These are phyloP conservation scores for Paracentrotus lividus DNA, from an alignment of 53 echinoderm and acorn worm species.

Conservation along the genomic window DNA sequence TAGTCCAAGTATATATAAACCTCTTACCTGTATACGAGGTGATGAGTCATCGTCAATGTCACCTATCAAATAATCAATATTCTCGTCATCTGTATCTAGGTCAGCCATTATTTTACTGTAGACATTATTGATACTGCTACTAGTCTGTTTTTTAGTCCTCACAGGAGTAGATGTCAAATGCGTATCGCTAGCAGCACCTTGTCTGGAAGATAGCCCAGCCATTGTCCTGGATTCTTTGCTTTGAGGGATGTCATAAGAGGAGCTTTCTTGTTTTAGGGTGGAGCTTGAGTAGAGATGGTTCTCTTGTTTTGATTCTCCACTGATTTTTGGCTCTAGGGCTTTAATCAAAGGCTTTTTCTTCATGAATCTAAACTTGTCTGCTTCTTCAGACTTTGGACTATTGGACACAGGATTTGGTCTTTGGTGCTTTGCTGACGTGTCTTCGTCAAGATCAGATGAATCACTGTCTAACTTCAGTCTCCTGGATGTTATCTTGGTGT, in stretches of 20 bases:
- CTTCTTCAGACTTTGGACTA: not conserved
- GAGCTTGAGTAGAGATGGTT: not conserved
- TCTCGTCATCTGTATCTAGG: conserved; percentile 62
- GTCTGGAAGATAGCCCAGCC: not conserved
- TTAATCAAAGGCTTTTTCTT: conserved; percentile 52
- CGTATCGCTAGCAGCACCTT: not conserved
- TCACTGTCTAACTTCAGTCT: conserved; percentile 14
- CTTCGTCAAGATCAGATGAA: not conserved
- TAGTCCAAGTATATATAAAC: too few relatives aligned
- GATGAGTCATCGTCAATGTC: not conserved
- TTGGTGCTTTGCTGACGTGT: not conserved
- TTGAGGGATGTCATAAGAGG: not conserved
- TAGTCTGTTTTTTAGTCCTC: not conserved
- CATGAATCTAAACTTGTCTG: conserved; percentile 42
- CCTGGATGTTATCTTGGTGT: conserved; percentile 56
- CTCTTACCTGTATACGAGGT: not conserved
- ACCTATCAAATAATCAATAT: conserved; percentile 60
- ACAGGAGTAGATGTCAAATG: conserved; percentile 38
- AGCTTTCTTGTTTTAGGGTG: not conserved
- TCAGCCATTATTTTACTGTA: conserved; percentile 64
- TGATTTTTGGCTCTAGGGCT: not conserved
- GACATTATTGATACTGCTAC: not conserved
- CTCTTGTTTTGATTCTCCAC: not conserved
- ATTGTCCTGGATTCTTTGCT: not conserved
- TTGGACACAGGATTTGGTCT: not conserved